Evolutionary conservation across 2,888 invertebrate species (phyloP), one percentile per base, ranked within the genome.

Genomic region (Catonia carolina): DNA sequence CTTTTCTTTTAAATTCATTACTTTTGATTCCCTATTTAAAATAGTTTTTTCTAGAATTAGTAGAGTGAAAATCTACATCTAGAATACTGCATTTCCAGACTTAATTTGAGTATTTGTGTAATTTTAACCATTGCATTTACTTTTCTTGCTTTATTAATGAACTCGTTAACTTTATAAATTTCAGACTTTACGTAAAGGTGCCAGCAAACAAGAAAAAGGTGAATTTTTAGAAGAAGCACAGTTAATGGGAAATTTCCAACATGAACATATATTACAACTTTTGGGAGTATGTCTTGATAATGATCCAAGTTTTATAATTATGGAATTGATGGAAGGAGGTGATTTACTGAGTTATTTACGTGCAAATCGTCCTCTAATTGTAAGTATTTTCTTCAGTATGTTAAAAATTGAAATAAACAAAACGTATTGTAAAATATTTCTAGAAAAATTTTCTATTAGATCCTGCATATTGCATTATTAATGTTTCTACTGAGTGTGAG

Each of bases 301-400:
- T 63, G 94, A 96, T 69, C 89, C 94, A 6, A 88, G 93, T 67
- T 90, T 92, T 66, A 85, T 99, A 61, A 87, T 99, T 47, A 85
- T 98, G 81, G 98, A 99, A 71, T 79, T 98, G 15, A 99, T 99
- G 99, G 91, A 95, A 71, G 95, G 90, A 3, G 97, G 98, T 0
- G 98, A 98, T 74, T 75, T 99, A 56, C 77, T 97, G 31, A 91
- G 89, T 58, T 98, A 93, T 71, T 76, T 99, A 45, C 77, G 96
- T 53, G 82, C 84, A 4, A 89, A 89, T 64, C 78, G 96, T 55
- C 83, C 88, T 45, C 78, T 82, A n/a, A 72, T 81, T 69, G 88
- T 88, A 73, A 73, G 72, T 68, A 18, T 2, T 14, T 4, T 12
- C 20, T 10, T 14, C n/a, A n/a, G n/a, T n/a, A 57, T 47, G n/a